Base-by-base conservation (phyloP, 2,888 invertebrate species). In the Parelbella ahira region DNA sequence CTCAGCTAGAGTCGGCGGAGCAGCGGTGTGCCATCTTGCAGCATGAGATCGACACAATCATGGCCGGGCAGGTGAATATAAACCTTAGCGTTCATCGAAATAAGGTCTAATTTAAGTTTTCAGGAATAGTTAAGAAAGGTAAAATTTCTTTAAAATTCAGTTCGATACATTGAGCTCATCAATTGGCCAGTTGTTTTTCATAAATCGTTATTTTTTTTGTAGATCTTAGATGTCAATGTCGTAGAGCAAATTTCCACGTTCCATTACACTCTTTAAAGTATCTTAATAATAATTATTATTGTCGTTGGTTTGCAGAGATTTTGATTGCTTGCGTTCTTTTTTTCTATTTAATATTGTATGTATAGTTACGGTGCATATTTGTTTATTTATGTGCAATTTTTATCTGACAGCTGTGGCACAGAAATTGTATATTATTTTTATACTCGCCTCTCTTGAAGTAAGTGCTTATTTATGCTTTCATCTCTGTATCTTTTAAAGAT, bases 1-100 rank as follows among this genome's bases (percentile, higher is more conserved):
- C 77, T 0, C 77, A 86, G 43, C 58, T 88, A 1, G 87, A 86
- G 44, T 74, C 86, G 0, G 83, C 87, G 0, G 79, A 87, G 36
- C 75, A 70, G 44, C 60, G 88, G 1, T 82, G 83, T 44, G 61
- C 71, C 6, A 77, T 67, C 1, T 55, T 88, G 1, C 83, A 87
- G 49, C 76, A 78, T 13, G 77, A 87, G 55, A 82, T 86, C 11
- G 86, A 88, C 64, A 62, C 68, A 46, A 74, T 83, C 47, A 71
- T 67, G 56, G 73, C 77, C 0, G 68, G 66, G 25, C 82, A 83
- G 81, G 88, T 87, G 53, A 69, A 33, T 50, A 37, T 39, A 7
- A n/a, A 36, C 38, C 18, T 20, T 37, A 25, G 0, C 12, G 1
- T 2, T 1, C 6, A 8, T 11, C 3, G 3, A 0, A 6, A 37